Percentiles rank a stretch among this genome's conserved stretches.
These are phyloP conservation scores for Chloroceryle inda DNA, from an alignment of 2,797 vertebrate genomes.

Conservation along the genomic window DNA sequence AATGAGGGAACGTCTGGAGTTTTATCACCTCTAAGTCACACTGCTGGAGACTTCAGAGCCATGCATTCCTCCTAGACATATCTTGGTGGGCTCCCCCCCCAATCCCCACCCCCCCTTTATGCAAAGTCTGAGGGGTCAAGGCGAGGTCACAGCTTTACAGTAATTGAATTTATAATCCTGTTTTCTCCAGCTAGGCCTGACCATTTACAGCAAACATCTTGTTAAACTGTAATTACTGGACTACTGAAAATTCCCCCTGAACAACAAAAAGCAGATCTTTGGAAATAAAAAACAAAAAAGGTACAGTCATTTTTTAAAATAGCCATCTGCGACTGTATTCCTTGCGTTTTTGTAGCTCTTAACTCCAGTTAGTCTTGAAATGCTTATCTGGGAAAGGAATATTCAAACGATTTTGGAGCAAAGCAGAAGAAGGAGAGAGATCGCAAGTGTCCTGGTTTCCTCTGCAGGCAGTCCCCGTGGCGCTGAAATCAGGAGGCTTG, in stretches of 20 bases:
- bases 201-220: slow-evolving; percentile 79
- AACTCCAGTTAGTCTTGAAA: background rate
- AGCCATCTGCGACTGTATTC: background rate
- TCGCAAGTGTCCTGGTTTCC: background rate
- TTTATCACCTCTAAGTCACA: slow-evolving; percentile 92
- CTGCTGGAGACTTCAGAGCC: slow-evolving; percentile 87
- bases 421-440: slow-evolving; percentile 23
- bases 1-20: slow-evolving; percentile 96
- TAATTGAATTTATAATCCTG: slow-evolving; percentile 86
- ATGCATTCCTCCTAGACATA: slow-evolving; percentile 89
- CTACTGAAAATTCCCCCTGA: slow-evolving; percentile 78
- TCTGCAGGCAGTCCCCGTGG: background rate
- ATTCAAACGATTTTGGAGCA: background rate
- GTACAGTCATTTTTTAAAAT: background rate
- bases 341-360: slow-evolving; percentile 8
- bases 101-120: slow-evolving; percentile 73
- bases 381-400: slow-evolving; percentile 19
- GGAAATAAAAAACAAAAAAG: slow-evolving; percentile 10
- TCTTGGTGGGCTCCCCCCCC: slow-evolving; percentile 72
- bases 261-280: slow-evolving; percentile 58
- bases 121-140: slow-evolving; percentile 89
- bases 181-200: slow-evolving; percentile 81
- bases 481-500: background rate
- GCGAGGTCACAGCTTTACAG: slow-evolving; percentile 86
- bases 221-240: slow-evolving; percentile 76